Evolutionary conservation across 2,888 invertebrate species (phyloP), one percentile per base, ranked within the genome.

Genomic region (Pocota personata): DNA sequence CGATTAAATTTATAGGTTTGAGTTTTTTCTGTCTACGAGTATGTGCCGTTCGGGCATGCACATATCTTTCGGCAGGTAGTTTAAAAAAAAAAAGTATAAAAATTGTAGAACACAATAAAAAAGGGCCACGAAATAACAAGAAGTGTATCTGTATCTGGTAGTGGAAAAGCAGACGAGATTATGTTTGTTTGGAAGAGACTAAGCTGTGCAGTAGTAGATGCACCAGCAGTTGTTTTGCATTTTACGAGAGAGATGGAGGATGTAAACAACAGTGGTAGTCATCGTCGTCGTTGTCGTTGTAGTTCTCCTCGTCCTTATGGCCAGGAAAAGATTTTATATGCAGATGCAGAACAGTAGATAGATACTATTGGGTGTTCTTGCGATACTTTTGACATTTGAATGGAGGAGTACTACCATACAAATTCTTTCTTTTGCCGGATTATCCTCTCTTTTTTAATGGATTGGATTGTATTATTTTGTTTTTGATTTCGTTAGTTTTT

Each of bases 321-420:
- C n/a, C 52, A 12, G 37, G 35, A 12, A 58, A 52, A 71, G 71
- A 71, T 64, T 35, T 12, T 7, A 8, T 60, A n/a, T 64, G 43
- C 12, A 77, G 79, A 79, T 83, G 58, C 24, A 50, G 64, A 66
- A 58, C 16, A 60, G 55, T 14, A 69, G 55, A 64, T 83, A 84
- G 69, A 84, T 80, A 43, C 73, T 66, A 50, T 69, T 84, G 67
- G 79, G 62, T 69, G 67, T 69, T 79, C 73, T 66, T 52, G 66
- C 30, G 73, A 84, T 75, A 57, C 69, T 57, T 79, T 75, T 84
- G 83, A 84, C 83, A 84, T 73, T 79, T 84, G 83, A 84, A 84
- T 84, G 79, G 79, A 67, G 57, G 14, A 79, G 57, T 73, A 43
- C 40, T 43, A 52, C 66, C 37, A 67, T 72, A 77, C 27, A 57